These are phyloP conservation scores for Dendroctonus valens DNA, from an alignment of 1,140 invertebrate genomes.

Conservation along the genomic window DNA sequence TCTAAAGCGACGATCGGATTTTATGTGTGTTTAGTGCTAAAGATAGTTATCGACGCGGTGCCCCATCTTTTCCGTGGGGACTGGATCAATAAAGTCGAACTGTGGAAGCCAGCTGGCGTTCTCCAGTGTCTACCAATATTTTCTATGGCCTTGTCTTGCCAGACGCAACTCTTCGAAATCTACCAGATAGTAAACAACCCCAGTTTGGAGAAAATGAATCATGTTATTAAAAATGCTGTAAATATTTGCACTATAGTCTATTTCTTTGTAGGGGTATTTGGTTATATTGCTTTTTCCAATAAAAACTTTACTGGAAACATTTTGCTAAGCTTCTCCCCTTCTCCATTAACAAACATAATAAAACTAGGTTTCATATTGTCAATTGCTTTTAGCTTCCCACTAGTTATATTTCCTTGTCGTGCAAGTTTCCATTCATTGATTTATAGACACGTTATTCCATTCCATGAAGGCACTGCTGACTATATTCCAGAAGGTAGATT, in stretches of 20 bases:
- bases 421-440: slow-evolving; percentile 90
- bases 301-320: slow-evolving; percentile 86
- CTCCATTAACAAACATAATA: slow-evolving; percentile 79
- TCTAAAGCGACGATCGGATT: slow-evolving; percentile 88
- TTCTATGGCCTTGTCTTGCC: slow-evolving; percentile 38
- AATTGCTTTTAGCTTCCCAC: slow-evolving; percentile 91
- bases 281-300: slow-evolving; percentile 89
- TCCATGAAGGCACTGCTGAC: slow-evolving; percentile 56
- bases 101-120: slow-evolving; percentile 82
- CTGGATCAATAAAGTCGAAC: slow-evolving; percentile 74
- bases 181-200: slow-evolving; percentile 88
- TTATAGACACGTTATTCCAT: slow-evolving; percentile 62
- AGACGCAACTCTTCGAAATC: slow-evolving; percentile 91
- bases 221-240: slow-evolving; percentile 81
- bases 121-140: slow-evolving; percentile 80
- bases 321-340: slow-evolving; percentile 78
- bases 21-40: slow-evolving; percentile 84
- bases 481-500: slow-evolving; percentile 80
- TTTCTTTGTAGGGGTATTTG: slow-evolving; percentile 87
- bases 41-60: slow-evolving; percentile 75
- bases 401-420: slow-evolving; percentile 95
- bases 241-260: slow-evolving; percentile 89
- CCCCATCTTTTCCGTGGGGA: slow-evolving; percentile 69
- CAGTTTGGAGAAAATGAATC: slow-evolving; percentile 85
- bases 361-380: slow-evolving; percentile 94